These are phyloP conservation scores for Rhea americana DNA, from an alignment of 2,113 vertebrate species.

Conservation along the genomic window DNA sequence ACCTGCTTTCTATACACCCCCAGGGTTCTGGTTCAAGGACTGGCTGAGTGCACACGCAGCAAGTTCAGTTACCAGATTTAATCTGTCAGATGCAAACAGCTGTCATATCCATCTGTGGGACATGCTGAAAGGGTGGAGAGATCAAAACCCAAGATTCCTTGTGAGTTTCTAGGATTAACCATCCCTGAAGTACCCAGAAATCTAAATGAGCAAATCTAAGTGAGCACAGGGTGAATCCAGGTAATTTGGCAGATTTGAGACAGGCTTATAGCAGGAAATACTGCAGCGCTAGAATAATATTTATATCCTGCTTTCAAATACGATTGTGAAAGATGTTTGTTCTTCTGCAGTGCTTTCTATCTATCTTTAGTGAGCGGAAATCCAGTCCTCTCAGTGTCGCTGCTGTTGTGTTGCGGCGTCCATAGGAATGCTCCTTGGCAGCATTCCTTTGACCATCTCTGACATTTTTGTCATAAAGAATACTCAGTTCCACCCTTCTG, in stretches of 20 bases:
- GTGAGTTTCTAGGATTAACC: conserved; percentile 23
- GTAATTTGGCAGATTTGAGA: conserved; percentile 17
- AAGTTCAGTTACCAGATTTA: conserved; percentile 65
- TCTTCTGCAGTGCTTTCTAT: neutral
- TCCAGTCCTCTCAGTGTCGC: neutral
- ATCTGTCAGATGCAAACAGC: conserved; percentile 54
- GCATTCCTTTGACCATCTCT: conserved; percentile 15
- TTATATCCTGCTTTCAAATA: neutral
- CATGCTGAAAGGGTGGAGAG: conserved; percentile 41
- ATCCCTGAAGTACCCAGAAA: neutral
- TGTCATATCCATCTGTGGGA: conserved; percentile 53
- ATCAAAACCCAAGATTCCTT: conserved; percentile 34
- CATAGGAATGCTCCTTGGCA: neutral
- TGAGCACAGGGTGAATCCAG: conserved; percentile 6
- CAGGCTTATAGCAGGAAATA: neutral
- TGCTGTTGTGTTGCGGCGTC: fast-evolving
- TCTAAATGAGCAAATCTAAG: conserved; percentile 12
- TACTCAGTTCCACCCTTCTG: neutral
- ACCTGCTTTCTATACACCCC: conserved; percentile 42
- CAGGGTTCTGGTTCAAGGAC: conserved; percentile 58
- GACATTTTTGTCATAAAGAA: conserved; percentile 23
- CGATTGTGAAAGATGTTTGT: neutral
- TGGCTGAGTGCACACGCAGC: conserved; percentile 29
- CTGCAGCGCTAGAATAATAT: neutral
- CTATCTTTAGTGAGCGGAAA: neutral